phyloP scores from a whole-genome alignment of 2,113 vertebrate genomes.

The Plotosus lineatus region DNA sequence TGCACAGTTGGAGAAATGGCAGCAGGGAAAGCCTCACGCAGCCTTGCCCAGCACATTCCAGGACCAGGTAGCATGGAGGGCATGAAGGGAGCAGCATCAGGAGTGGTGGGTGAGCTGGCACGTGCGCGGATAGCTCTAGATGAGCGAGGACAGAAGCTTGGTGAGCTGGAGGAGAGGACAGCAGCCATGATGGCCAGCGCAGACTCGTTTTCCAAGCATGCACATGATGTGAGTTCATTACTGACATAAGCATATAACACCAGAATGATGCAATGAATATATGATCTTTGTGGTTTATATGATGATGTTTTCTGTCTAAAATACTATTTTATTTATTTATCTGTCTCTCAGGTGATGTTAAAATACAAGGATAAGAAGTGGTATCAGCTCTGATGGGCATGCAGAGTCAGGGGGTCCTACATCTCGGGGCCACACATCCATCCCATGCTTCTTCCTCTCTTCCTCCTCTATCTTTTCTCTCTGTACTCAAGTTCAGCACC shows the following conservation, averaged over 20 bases:
- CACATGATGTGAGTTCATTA: slow-evolving; percentile 81
- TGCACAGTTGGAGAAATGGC: slow-evolving; percentile 85
- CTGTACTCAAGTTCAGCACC: slow-evolving; percentile 77
- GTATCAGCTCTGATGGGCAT: slow-evolving; percentile 94
- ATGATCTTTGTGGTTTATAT: neutral
- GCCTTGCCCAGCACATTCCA: slow-evolving; percentile 95
- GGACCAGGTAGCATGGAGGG: slow-evolving; percentile 96
- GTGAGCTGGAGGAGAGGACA: slow-evolving; percentile 94
- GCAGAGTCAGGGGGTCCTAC: slow-evolving; percentile 55
- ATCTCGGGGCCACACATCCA: slow-evolving; percentile 48
- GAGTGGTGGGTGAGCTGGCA: slow-evolving; percentile 91
- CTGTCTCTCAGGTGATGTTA: slow-evolving; percentile 85
- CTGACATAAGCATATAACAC: neutral
- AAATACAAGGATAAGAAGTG: slow-evolving; percentile 99
- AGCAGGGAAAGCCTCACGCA: slow-evolving; percentile 90
- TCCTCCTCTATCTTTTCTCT: slow-evolving; percentile 51
- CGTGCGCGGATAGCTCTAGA: slow-evolving; percentile 92
- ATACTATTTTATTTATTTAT: neutral
- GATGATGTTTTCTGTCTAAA: neutral
- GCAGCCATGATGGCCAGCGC: slow-evolving; percentile 96
- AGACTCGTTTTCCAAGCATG: slow-evolving; percentile 96
- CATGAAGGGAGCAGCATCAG: slow-evolving; percentile 94
- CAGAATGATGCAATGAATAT: neutral
- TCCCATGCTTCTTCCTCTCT: slow-evolving; percentile 46
- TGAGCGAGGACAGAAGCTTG: slow-evolving; percentile 94